Conservation (phyloP, 2,888 invertebrate genomes). For the Heteromurus nitidus region DNA sequence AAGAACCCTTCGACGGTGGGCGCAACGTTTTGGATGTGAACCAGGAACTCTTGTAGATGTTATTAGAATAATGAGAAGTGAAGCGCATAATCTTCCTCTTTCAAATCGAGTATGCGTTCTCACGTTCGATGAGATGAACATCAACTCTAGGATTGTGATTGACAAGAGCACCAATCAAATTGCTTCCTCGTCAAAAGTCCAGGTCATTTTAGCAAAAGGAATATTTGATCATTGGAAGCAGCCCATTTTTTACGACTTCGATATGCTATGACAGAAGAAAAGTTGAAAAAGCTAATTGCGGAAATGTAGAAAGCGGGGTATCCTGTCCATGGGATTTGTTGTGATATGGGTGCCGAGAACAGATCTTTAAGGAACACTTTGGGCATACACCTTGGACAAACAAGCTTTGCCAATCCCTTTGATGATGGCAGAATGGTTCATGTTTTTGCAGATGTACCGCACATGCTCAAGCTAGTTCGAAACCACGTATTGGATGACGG, state of each 20-base stretch:
- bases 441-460: slow-evolving; percentile 68
- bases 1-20: not conserved
- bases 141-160: not conserved
- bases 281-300: slow-evolving; percentile 44
- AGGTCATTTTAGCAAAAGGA: slow-evolving; percentile 27
- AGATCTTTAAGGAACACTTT: slow-evolving; percentile 47
- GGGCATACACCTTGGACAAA: slow-evolving; percentile 2
- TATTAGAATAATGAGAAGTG: not conserved
- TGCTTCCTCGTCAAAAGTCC: slow-evolving; percentile 41
- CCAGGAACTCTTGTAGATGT: not conserved
- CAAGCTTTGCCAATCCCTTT: not conserved
- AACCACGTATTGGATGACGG: slow-evolving; percentile 68
- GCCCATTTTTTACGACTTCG: slow-evolving; percentile 65
- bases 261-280: slow-evolving; percentile 50
- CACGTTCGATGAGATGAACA: slow-evolving; percentile 23
- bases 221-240: slow-evolving; percentile 12
- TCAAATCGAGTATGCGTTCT: not conserved
- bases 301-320: slow-evolving; percentile 33
- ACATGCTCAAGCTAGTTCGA: slow-evolving; percentile 65
- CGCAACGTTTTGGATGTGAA: not conserved
- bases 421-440: slow-evolving; percentile 25
- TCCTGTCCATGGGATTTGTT: slow-evolving; percentile 40
- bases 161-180: not conserved
- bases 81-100: not conserved
- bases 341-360: slow-evolving; percentile 67